Percentiles rank a stretch among this genome's conserved stretches.
Evolutionary conservation across 1,140 invertebrate genomes (phyloP).

Genomic region (Anastatus disparis): DNA sequence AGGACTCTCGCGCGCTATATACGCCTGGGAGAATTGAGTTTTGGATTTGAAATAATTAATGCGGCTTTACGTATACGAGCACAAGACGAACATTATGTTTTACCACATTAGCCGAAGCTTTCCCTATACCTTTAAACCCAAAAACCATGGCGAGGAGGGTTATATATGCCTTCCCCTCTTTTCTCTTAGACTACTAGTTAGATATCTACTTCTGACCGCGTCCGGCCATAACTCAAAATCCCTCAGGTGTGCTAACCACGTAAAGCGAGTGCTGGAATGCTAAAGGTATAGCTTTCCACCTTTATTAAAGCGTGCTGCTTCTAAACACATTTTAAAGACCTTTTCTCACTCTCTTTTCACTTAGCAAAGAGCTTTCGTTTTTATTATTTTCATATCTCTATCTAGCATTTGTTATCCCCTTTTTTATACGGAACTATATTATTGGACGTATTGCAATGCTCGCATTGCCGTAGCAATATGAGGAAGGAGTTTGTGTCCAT

Average conservation of each 20-base stretch:
- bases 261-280: not conserved
- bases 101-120: conserved; percentile 46
- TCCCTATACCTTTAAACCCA: not conserved
- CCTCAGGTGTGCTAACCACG: conserved; percentile 47
- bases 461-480: not conserved
- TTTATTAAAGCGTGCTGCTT: too few species aligned
- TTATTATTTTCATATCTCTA: too few species aligned
- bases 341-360: too few species aligned
- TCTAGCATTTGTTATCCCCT: too few species aligned
- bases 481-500: not conserved
- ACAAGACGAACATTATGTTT: conserved; percentile 47
- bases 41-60: conserved; percentile 51
- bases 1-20: too few species aligned
- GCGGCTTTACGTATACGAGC: conserved; percentile 32
- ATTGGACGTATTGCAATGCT: conserved; percentile 11
- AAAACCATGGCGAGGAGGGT: too few species aligned
- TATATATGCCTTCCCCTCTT: not conserved
- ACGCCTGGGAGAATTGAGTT: too few species aligned
- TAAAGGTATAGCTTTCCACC: too few species aligned
- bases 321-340: too few species aligned
- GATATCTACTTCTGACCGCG: conserved; percentile 8
- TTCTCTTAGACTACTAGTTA: conserved; percentile 35
- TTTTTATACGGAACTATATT: too few species aligned
- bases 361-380: too few species aligned
- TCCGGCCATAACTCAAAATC: conserved; percentile 49